Base-by-base conservation (phyloP, 1,140 invertebrate species). In the Apis dorsata region DNA sequence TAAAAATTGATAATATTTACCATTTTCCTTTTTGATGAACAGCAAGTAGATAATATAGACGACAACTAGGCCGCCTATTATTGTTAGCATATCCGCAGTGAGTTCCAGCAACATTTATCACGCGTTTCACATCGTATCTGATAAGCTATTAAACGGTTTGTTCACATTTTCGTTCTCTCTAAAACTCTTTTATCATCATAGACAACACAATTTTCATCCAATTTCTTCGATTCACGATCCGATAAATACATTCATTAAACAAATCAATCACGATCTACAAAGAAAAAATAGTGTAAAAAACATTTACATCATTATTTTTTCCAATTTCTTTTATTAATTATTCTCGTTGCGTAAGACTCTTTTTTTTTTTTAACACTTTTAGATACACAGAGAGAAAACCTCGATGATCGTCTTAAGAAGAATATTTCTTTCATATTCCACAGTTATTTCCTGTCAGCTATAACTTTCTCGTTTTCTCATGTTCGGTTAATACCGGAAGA, bases 51-150 rank as follows among this genome's bases (percentile, higher is more conserved):
- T 72, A 55, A 93, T 88, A 85, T 91, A 94, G 69, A 85, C 84
- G 80, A 94, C 76, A 90, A 94, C 87, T 44, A 94, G 85, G 55
- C 92, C 93, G 49, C 92, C 93, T 82, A 94, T 91, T 70, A 94
- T 74, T 78, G 91, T 91, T 90, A 94, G 90, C 91, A 93, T 93
- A 77, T 93, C 91, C 83, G 89, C 86, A 44, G 92, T 62, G 21
- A 92, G 51, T 91, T 90, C 88, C 84, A 91, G 87, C 87, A 92
- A 92, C 90, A 93, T 93, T 89, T 89, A 90, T 86, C 87, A 81
- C 71, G 63, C 65, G 68, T 75, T 82, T 88, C 83, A 74, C 86
- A 76, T 88, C 62, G 28, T 81, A 87, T 84, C 17, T 55, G 65
- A 77, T 57, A 60, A 75, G 21, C 12, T 55, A 53, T 8, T 24